Evolutionary conservation across 2,113 vertebrate species (phyloP).

Genomic region (Aleadryas rufinucha): DNA sequence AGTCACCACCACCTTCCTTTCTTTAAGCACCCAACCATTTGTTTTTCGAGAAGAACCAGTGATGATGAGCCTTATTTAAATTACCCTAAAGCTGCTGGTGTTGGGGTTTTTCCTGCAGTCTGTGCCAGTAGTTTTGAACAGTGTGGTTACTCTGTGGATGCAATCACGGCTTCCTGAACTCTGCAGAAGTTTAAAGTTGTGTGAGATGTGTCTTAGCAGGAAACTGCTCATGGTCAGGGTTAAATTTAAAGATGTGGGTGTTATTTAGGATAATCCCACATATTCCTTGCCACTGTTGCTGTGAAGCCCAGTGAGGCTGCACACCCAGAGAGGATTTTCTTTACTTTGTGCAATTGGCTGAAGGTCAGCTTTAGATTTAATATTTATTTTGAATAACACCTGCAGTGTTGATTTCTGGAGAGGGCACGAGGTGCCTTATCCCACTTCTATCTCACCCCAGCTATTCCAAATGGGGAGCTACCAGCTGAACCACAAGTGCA

Average conservation of each 20-base stretch:
- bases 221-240: background rate
- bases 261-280: background rate
- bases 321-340: background rate
- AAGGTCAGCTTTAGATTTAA: background rate
- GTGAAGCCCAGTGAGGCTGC: background rate
- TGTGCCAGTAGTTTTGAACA: background rate
- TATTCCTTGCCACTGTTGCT: background rate
- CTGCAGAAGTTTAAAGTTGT: background rate
- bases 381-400: background rate
- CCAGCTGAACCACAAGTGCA: background rate
- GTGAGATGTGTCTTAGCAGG: background rate
- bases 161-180: background rate
- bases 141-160: fast-evolving
- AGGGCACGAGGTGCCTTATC: background rate
- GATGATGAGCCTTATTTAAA: background rate
- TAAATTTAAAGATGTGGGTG: background rate
- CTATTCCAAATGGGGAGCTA: background rate
- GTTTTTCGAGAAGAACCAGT: fast-evolving
- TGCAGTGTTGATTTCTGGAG: background rate
- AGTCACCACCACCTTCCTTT: background rate
- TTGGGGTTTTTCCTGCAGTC: background rate
- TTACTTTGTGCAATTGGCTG: background rate
- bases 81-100: background rate
- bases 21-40: background rate
- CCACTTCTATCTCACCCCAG: background rate